These are phyloP conservation scores for Chaitophorus viminalis DNA, from an alignment of 2,888 invertebrate species.

Conservation along the genomic window DNA sequence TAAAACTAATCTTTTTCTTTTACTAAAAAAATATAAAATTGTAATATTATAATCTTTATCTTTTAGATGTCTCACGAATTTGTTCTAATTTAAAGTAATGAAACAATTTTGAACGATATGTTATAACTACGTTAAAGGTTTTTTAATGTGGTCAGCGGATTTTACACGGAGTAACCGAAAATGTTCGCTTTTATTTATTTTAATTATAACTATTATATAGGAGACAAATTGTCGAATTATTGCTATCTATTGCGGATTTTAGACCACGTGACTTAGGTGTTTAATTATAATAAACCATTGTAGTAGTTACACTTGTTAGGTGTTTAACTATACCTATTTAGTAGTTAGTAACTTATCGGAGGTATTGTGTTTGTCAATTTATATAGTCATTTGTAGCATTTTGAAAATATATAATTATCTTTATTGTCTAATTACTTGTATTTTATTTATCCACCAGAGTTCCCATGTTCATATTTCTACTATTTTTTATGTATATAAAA, in stretches of 20 bases:
- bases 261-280: neutral
- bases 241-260: neutral
- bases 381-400: slow-evolving; percentile 44
- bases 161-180: slow-evolving; percentile 10
- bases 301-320: too few relatives aligned
- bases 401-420: slow-evolving; percentile 46
- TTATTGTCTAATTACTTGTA: slow-evolving; percentile 22
- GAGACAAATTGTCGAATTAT: neutral
- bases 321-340: slow-evolving; percentile 11
- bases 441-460: neutral
- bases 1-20: neutral
- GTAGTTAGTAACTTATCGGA: neutral
- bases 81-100: neutral
- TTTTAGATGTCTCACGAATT: slow-evolving; percentile 10
- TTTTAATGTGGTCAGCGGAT: neutral
- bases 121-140: neutral
- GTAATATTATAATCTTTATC: neutral
- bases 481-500: too few relatives aligned
- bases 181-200: slow-evolving; percentile 38
- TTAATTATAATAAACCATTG: slow-evolving; percentile 23
- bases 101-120: neutral
- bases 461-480: too few relatives aligned
- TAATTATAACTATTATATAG: slow-evolving; percentile 2
- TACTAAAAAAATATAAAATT: neutral
- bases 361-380: slow-evolving; percentile 37